These are phyloP conservation scores for Picathartes gymnocephalus DNA, from an alignment of 2,113 vertebrate genomes.

Conservation along the genomic window DNA sequence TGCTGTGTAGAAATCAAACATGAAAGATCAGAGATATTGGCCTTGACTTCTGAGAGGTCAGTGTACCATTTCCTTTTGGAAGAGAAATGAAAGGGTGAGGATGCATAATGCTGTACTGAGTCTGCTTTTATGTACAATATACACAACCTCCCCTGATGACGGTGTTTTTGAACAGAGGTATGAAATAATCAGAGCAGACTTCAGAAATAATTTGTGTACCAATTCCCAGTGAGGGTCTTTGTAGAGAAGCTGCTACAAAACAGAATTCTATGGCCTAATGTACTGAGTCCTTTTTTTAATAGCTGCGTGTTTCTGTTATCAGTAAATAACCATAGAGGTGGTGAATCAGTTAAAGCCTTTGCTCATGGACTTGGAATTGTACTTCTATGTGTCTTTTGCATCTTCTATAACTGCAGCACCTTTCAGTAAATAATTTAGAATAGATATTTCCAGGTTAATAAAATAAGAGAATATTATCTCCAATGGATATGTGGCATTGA, in stretches of 20 bases:
- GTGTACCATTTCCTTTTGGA: background rate
- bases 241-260: background rate
- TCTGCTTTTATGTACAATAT: background rate
- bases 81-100: background rate
- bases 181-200: background rate
- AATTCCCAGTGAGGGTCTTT: background rate
- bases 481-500: background rate
- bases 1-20: background rate
- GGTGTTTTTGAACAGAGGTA: background rate
- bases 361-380: background rate
- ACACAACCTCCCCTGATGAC: background rate
- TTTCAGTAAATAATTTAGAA: background rate
- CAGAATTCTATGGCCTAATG: background rate
- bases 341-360: background rate
- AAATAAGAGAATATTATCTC: background rate
- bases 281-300: background rate
- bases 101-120: background rate
- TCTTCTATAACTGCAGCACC: background rate
- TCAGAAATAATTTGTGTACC: background rate
- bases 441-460: background rate
- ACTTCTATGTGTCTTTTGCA: background rate
- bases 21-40: background rate
- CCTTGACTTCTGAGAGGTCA: conserved; percentile 1
- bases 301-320: background rate
- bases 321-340: background rate